A percentile compares a stretch with the other conserved stretches of the same genome.
phyloP scores from a whole-genome alignment of 2,888 invertebrate genomes.

The Aphelenchoides bicaudatus region DNA sequence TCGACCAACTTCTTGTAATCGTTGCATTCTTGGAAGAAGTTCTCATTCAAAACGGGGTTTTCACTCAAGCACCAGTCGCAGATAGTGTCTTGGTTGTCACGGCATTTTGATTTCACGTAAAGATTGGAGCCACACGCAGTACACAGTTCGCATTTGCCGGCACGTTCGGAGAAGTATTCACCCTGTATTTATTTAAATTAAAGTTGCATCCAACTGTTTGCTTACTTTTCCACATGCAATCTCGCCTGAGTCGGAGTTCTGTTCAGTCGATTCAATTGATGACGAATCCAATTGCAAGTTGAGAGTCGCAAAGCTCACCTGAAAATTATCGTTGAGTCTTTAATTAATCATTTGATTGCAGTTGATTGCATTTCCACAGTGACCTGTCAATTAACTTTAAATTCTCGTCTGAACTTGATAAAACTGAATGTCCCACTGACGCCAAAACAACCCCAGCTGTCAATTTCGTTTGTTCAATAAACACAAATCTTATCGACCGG shows the following conservation, averaged over 20 bases:
- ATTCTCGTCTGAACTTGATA: too few species aligned
- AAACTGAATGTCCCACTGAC: too few species aligned
- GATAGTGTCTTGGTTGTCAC: constrained; percentile 31
- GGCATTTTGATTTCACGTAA: constrained; percentile 34
- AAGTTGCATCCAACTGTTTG: too few species aligned
- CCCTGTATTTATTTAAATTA: constrained; percentile 3
- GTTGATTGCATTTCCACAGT: background rate
- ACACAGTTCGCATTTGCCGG: constrained; percentile 32
- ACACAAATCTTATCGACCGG: too few species aligned
- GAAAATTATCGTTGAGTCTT: too few species aligned
- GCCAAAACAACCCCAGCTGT: too few species aligned
- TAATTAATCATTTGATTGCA: background rate
- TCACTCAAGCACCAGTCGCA: constrained; percentile 44
- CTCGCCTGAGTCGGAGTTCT: too few species aligned
- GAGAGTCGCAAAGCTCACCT: background rate
- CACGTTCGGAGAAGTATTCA: constrained; percentile 12
- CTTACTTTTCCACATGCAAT: too few species aligned
- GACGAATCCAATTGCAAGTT: background rate
- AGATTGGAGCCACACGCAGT: constrained; percentile 34
- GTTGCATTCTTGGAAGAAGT: constrained; percentile 28
- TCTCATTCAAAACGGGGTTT: constrained; percentile 22
- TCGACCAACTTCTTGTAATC: constrained; percentile 23
- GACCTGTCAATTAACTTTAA: constrained; percentile 1
- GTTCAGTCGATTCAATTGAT: background rate
- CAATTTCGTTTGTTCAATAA: too few species aligned